These are phyloP conservation scores for Arctia plantaginis DNA, from an alignment of 2,888 invertebrate species.

Conservation along the genomic window DNA sequence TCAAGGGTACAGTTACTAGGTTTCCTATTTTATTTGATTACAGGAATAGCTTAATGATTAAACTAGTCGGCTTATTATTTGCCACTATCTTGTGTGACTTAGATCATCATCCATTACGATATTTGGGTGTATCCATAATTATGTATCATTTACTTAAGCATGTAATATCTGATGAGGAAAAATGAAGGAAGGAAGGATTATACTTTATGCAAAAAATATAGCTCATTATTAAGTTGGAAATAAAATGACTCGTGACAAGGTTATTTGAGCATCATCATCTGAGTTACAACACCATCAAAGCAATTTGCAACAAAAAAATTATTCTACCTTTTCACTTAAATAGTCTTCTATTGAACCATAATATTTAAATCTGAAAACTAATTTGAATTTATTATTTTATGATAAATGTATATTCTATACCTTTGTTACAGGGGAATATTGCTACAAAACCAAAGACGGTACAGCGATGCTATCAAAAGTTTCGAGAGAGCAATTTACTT, in stretches of 20 bases:
- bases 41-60: neutral
- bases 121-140: too few relatives aligned
- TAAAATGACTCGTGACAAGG: too few relatives aligned
- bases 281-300: neutral
- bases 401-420: constrained; percentile 39
- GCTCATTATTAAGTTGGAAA: too few relatives aligned
- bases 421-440: constrained; percentile 94
- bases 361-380: constrained; percentile 8
- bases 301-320: neutral
- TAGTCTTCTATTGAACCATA: neutral
- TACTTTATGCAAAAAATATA: neutral
- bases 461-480: constrained; percentile 95
- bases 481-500: constrained; percentile 97
- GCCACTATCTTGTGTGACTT: too few relatives aligned
- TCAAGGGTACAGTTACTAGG: neutral
- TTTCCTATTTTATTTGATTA: neutral
- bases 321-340: neutral
- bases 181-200: neutral
- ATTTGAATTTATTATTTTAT: constrained; percentile 27
- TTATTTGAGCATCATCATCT: too few relatives aligned
- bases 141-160: neutral
- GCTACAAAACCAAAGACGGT: constrained; percentile 94
- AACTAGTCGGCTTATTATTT: too few relatives aligned
- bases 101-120: too few relatives aligned
- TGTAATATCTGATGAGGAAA: neutral